Evolutionary conservation across 2,797 vertebrate genomes (phyloP).

Genomic region (Pagetopsis macropterus): DNA sequence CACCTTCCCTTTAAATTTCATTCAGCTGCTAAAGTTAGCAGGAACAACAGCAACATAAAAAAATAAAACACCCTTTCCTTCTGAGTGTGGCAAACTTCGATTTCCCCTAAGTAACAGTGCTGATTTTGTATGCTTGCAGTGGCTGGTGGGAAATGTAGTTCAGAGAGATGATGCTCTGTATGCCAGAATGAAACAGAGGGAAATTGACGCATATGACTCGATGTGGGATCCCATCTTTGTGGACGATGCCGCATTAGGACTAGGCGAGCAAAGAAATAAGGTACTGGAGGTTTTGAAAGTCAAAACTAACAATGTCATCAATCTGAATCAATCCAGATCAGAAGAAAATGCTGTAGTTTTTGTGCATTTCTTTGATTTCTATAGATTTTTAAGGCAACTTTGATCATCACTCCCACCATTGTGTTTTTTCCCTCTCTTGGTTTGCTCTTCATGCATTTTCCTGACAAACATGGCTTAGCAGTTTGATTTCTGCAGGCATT

Average conservation of each 20-base stretch:
- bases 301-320: conserved; percentile 84
- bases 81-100: conserved; percentile 83
- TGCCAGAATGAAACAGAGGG: conserved; percentile 92
- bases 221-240: conserved; percentile 91
- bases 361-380: conserved; percentile 83
- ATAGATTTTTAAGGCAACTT: conserved; percentile 83
- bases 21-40: conserved; percentile 78
- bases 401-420: conserved; percentile 87
- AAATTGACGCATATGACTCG: conserved; percentile 91
- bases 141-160: conserved; percentile 91
- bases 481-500: conserved; percentile 76
- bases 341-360: conserved; percentile 84
- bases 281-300: conserved; percentile 87
- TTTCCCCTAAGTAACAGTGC: conserved; percentile 86
- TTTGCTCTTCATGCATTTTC: conserved; percentile 87
- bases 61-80: conserved; percentile 78
- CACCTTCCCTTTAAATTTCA: conserved; percentile 75
- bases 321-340: conserved; percentile 86
- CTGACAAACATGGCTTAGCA: conserved; percentile 79
- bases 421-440: conserved; percentile 84
- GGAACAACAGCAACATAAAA: conserved; percentile 67
- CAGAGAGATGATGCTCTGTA: conserved; percentile 91
- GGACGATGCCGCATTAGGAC: conserved; percentile 89
- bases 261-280: conserved; percentile 90
- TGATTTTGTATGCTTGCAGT: conserved; percentile 91